Conservation (phyloP, 2,797 vertebrate genomes). For the Gadopsis marmoratus region DNA sequence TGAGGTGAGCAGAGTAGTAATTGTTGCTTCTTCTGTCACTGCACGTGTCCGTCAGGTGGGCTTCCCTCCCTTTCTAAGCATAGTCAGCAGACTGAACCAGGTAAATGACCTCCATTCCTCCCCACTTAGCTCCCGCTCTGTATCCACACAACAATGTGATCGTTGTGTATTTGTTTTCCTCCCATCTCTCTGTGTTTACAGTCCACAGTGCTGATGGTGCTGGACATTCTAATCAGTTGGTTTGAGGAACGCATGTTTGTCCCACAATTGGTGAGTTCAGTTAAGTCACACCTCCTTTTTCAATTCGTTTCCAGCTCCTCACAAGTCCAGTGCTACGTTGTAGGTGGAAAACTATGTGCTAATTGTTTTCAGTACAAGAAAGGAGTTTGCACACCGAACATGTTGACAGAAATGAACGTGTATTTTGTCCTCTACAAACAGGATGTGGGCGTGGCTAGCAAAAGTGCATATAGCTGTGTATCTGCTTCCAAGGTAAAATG, state of each 20-base stretch:
- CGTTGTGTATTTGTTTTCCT: background rate
- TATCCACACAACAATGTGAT: background rate
- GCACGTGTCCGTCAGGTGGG: conserved; percentile 85
- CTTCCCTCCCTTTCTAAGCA: conserved; percentile 95
- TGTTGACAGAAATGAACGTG: too few relatives aligned
- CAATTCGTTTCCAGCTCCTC: background rate
- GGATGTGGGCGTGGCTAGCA: too few relatives aligned
- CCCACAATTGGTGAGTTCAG: conserved; percentile 82
- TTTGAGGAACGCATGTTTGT: conserved; percentile 91
- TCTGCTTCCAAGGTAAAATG: background rate
- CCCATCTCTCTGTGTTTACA: conserved; percentile 67
- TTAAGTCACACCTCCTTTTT: background rate
- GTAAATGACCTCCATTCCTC: conserved; percentile 73
- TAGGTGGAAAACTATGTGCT: background rate
- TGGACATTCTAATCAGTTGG: conserved; percentile 94
- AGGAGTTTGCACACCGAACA: too few relatives aligned
- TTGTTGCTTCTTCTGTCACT: background rate
- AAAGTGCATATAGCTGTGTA: too few relatives aligned
- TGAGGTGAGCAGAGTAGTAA: background rate
- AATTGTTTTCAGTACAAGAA: too few relatives aligned
- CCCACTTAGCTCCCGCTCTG: background rate
- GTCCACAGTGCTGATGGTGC: conserved; percentile 90
- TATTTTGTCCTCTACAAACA: background rate
- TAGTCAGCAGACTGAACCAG: conserved; percentile 96
- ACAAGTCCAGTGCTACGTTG: background rate